A percentile compares a stretch with the other conserved stretches of the same genome.
Evolutionary conservation across 2,888 invertebrate genomes (phyloP).

Genomic region (Xestia xanthographa): DNA sequence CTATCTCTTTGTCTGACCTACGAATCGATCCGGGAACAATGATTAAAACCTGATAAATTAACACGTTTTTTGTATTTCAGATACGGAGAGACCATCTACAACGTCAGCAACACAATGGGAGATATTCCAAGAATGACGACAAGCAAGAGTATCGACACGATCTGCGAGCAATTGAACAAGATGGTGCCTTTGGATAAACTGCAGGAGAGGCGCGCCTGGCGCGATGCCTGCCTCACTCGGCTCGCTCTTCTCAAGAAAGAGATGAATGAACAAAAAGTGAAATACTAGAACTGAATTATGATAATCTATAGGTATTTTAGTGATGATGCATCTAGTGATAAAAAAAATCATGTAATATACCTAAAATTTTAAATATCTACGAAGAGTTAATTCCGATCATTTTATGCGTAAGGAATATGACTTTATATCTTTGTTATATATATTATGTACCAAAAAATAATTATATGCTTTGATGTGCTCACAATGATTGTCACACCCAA

Average conservation of each 20-base stretch:
- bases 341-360: not conserved
- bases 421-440: conserved; percentile 31
- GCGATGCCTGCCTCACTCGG: conserved; percentile 95
- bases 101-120: conserved; percentile 93
- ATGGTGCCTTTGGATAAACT: conserved; percentile 94
- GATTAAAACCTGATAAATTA: not conserved
- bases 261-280: conserved; percentile 84
- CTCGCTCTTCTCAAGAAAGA: conserved; percentile 95
- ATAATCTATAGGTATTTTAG: not conserved
- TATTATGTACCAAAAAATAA: conserved; percentile 40
- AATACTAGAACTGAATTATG: conserved; percentile 42
- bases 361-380: not conserved
- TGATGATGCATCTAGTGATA: not conserved
- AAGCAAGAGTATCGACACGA: conserved; percentile 91
- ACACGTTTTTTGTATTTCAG: conserved; percentile 51
- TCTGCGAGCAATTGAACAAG: conserved; percentile 93
- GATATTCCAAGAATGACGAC: conserved; percentile 92
- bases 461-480: conserved; percentile 29
- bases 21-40: not conserved
- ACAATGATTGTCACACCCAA: conserved; percentile 14
- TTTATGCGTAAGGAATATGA: conserved; percentile 2
- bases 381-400: not conserved
- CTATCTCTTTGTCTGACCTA: not conserved
- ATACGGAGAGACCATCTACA: conserved; percentile 91
- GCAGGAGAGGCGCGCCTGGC: conserved; percentile 94